Evolutionary conservation across 2,888 invertebrate species (phyloP), one percentile per base, ranked within the genome.

Genomic region (Torymus texanus): DNA sequence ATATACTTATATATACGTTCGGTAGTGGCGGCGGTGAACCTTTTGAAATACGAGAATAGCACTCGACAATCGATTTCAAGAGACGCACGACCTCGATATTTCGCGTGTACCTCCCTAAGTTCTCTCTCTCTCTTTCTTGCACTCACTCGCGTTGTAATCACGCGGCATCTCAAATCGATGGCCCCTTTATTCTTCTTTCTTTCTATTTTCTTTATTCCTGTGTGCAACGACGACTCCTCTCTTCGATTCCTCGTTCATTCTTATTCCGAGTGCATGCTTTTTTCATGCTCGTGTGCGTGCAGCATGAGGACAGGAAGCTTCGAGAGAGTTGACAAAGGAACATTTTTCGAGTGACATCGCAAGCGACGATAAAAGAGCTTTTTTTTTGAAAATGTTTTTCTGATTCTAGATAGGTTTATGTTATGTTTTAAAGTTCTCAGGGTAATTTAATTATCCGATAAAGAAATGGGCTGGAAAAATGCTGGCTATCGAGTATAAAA

Each of bases 151-250:
- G 68, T 56, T 81, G 58, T 81, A 84, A 85, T 85, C 83, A 77
- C 76, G 81, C 76, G 81, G 81, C 83, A 84, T 85, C 79, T 82
- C 81, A 56, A 84, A 84, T 84, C 84, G 83, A 84, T 83, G 84
- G 81, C 83, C 85, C 81, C 82, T 77, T 84, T 84, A 73, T 76
- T 79, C 61, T 21, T 21, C n/a, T 66, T 70, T 62, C 41, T 61
- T 74, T 62, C 24, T 55, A 75, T 68, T 68, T 16, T 74, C 65
- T 61, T 53, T 66, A 58, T 41, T 41, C 41, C 41, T 41, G 41
- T 8, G 41, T 8, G 4, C 5, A 5, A 1, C 1, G 8, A 41
- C 8, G 41, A 8, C 41, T 8, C 29, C 66, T 59, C 65, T 55
- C 50, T 65, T 51, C 14, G 68, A 79, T 82, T 56, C 75, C 24